A percentile compares a stretch with the other conserved stretches of the same genome.
phyloP scores from a whole-genome alignment of 1,140 invertebrate species.

The Drosophila repletoides region DNA sequence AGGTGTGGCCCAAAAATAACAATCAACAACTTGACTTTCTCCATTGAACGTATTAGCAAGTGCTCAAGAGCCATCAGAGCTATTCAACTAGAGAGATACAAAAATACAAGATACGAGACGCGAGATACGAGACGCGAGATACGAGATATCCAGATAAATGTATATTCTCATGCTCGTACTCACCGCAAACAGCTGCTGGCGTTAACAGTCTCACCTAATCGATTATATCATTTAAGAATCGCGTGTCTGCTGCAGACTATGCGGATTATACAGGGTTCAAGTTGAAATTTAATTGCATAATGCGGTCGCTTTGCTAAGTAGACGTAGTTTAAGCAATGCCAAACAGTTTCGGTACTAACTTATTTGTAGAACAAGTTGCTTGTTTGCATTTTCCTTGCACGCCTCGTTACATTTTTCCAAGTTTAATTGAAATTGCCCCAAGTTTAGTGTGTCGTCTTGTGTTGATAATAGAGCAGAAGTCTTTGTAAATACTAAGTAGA shows the following conservation, averaged over 20 bases:
- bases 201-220: slow-evolving; percentile 52
- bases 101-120: not conserved
- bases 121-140: not conserved
- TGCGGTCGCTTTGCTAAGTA: slow-evolving; percentile 60
- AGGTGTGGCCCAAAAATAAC: slow-evolving; percentile 32
- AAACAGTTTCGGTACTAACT: slow-evolving; percentile 1
- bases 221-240: slow-evolving; percentile 55
- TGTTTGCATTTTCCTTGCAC: slow-evolving; percentile 40
- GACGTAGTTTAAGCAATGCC: slow-evolving; percentile 37
- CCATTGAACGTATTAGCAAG: slow-evolving; percentile 9
- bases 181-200: slow-evolving; percentile 13
- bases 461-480: not conserved
- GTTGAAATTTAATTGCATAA: slow-evolving; percentile 73
- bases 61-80: slow-evolving; percentile 4
- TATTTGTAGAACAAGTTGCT: slow-evolving; percentile 4
- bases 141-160: slow-evolving; percentile 19
- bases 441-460: not conserved
- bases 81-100: slow-evolving; percentile 19
- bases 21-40: slow-evolving; percentile 28
- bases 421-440: slow-evolving; percentile 51
- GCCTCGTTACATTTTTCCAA: slow-evolving; percentile 48
- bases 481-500: not conserved
- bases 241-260: slow-evolving; percentile 37
- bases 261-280: slow-evolving; percentile 58
- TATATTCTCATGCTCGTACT: too few species aligned